Conservation (phyloP, 1,140 invertebrate species). For the Neoseiulus cucumeris region DNA sequence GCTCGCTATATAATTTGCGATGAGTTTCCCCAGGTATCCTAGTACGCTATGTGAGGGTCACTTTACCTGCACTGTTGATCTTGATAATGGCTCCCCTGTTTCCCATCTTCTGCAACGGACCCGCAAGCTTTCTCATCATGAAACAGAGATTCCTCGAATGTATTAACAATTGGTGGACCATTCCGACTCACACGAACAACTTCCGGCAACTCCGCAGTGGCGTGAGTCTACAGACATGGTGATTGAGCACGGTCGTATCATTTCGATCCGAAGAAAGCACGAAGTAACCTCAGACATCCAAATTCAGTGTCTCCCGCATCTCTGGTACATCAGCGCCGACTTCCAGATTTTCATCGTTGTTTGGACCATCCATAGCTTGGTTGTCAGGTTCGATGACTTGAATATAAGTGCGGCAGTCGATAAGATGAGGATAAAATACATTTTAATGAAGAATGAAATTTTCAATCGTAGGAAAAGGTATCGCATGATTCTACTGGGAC, state of each 20-base stretch:
- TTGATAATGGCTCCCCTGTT: neutral
- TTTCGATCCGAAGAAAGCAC: no score
- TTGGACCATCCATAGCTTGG: neutral
- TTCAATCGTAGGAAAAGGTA: neutral
- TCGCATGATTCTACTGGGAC: neutral
- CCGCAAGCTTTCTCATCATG: neutral
- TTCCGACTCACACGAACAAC: neutral
- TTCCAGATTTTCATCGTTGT: neutral
- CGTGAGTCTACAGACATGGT: no score
- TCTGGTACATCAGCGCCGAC: slow-evolving; percentile 6
- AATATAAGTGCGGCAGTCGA: neutral
- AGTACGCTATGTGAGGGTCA: neutral
- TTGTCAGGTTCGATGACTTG: neutral
- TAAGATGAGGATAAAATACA: neutral
- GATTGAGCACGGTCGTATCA: no score
- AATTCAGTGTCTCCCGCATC: neutral
- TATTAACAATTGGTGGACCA: neutral
- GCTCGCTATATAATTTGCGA: no score
- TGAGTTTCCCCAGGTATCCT: neutral
- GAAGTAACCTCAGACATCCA: no score
- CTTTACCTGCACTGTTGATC: neutral
- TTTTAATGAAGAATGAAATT: neutral
- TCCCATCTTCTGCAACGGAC: neutral
- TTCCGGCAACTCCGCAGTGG: neutral
- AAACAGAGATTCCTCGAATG: neutral